Percentiles rank a stretch among this genome's conserved stretches.
Conservation (phyloP, 2,797 vertebrate genomes). For the Sebastes minor region DNA sequence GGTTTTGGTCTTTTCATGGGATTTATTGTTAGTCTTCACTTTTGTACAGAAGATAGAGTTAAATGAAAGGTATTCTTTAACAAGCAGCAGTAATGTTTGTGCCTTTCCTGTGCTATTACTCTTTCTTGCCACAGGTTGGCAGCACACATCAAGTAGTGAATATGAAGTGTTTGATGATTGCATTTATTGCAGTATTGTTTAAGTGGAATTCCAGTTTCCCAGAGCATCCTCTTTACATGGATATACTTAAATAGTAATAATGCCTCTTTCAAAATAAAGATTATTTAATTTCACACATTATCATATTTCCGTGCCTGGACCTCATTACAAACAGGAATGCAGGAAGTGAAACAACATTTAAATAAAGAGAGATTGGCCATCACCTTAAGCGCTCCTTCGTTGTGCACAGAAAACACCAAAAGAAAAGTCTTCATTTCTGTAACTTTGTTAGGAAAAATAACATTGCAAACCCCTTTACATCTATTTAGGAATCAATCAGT, state of each 20-base stretch:
- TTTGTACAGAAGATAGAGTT: background rate
- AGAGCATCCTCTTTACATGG: background rate
- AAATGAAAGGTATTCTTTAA: background rate
- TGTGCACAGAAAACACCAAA: background rate
- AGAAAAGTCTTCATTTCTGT: background rate
- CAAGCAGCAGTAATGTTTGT: background rate
- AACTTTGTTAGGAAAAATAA: background rate
- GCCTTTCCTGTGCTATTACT: background rate
- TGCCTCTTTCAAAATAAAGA: slow-evolving; percentile 28
- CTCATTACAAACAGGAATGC: slow-evolving; percentile 37
- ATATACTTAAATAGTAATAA: slow-evolving; percentile 6
- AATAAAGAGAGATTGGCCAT: slow-evolving; percentile 12
- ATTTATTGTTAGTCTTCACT: background rate
- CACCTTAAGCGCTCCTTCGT: slow-evolving; percentile 4
- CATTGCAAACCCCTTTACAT: background rate
- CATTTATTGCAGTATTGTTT: slow-evolving; percentile 32
- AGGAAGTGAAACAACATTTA: slow-evolving; percentile 20
- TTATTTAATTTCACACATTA: slow-evolving; percentile 8
- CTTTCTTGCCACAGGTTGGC: background rate
- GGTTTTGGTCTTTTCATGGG: background rate
- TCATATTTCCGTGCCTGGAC: slow-evolving; percentile 4
- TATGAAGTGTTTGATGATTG: background rate
- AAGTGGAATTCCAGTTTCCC: slow-evolving; percentile 1
- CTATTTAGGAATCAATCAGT: background rate
- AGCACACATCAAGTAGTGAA: background rate